phyloP scores from a whole-genome alignment of 2,888 invertebrate species.

The Smittia aterrima region DNA sequence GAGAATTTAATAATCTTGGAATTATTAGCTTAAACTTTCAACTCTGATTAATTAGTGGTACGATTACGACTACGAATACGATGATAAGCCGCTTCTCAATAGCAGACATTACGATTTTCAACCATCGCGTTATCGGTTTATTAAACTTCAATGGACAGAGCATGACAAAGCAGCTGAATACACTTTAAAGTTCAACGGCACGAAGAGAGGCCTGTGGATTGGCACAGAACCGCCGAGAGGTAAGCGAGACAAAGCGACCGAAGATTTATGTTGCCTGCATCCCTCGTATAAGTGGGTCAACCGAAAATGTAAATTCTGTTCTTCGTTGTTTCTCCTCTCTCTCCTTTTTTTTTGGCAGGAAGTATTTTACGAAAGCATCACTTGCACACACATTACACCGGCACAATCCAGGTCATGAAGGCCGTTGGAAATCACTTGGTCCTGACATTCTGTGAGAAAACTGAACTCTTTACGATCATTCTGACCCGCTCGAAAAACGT shows the following conservation, averaged over 20 bases:
- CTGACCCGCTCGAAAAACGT: conserved; percentile 64
- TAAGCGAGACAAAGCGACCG: conserved; percentile 44
- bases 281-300: not conserved
- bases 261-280: not conserved
- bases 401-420: conserved; percentile 74
- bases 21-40: not conserved
- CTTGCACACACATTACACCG: conserved; percentile 68
- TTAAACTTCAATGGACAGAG: conserved; percentile 66
- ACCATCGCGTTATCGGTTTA: conserved; percentile 46
- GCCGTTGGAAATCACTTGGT: conserved; percentile 75
- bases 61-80: conserved; percentile 33
- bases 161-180: conserved; percentile 61
- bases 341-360: conserved; percentile 45
- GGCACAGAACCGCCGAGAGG: conserved; percentile 64
- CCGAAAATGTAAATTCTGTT: not conserved
- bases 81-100: not conserved
- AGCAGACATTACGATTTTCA: not conserved
- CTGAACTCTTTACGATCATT: conserved; percentile 67
- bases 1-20: not conserved
- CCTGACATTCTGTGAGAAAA: conserved; percentile 72
- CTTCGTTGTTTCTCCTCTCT: not conserved
- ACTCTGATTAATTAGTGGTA: conserved; percentile 14
- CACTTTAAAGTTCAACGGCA: conserved; percentile 62
- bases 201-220: conserved; percentile 66
- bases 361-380: conserved; percentile 47